A percentile compares a stretch with the other conserved stretches of the same genome.
Evolutionary conservation across 1,140 invertebrate species (phyloP).

Genomic region (Diprion similis): DNA sequence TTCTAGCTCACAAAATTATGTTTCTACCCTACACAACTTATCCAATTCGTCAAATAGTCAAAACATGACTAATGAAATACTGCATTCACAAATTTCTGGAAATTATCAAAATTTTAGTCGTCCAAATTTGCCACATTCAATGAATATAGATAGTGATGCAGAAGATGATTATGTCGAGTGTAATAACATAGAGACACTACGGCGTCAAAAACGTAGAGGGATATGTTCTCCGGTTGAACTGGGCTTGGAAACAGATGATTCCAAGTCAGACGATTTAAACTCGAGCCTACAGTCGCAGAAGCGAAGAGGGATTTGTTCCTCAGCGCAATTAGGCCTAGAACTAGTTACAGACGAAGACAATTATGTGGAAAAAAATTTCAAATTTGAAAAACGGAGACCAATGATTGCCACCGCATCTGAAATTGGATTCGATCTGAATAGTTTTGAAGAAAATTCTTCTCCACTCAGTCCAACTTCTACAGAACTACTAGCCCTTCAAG

Average conservation of each 20-base stretch:
- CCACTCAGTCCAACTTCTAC: neutral
- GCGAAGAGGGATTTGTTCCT: slow-evolving; percentile 47
- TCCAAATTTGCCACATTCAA: neutral
- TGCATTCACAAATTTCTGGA: neutral
- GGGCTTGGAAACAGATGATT: slow-evolving; percentile 34
- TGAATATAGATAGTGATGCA: neutral
- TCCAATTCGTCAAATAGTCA: neutral
- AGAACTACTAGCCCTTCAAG: slow-evolving; percentile 17
- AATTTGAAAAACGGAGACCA: slow-evolving; percentile 27
- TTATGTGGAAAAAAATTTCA: slow-evolving; percentile 33
- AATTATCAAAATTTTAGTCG: slow-evolving; percentile 1
- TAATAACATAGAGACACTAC: slow-evolving; percentile 47
- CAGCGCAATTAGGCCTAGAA: slow-evolving; percentile 43
- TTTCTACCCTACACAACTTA: neutral
- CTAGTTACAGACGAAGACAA: slow-evolving; percentile 32
- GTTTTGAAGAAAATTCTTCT: slow-evolving; percentile 9
- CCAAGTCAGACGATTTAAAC: slow-evolving; percentile 26
- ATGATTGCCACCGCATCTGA: slow-evolving; percentile 3
- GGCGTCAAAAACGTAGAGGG: slow-evolving; percentile 63
- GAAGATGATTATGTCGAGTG: slow-evolving; percentile 15
- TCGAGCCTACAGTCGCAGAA: slow-evolving; percentile 38
- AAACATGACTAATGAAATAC: slow-evolving; percentile 1
- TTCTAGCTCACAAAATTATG: neutral
- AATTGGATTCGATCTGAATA: slow-evolving; percentile 10
- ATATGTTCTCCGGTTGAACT: slow-evolving; percentile 64